A percentile compares a stretch with the other conserved stretches of the same genome.
phyloP scores from a whole-genome alignment of 2,113 vertebrate genomes.

The Oreotrochilus melanogaster region DNA sequence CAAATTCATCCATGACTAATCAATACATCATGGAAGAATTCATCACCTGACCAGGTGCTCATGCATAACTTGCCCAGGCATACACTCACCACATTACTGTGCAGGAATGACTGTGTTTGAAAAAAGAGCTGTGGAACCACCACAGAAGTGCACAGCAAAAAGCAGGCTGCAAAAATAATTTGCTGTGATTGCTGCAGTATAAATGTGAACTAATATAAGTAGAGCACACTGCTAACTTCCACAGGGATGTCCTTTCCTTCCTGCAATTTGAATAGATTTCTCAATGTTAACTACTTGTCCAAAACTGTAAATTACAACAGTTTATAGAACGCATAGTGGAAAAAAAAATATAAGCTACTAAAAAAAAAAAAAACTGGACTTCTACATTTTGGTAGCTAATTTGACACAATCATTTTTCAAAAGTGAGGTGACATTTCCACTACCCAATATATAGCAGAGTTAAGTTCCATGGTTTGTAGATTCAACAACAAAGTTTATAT shows the following conservation, averaged over 20 bases:
- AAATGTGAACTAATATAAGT: background rate
- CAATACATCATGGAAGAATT: background rate
- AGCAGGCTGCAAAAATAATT: background rate
- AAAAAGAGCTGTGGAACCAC: background rate
- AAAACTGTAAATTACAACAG: background rate
- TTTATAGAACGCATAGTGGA: background rate
- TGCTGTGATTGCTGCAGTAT: background rate
- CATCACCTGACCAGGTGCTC: background rate
- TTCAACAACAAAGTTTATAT: background rate
- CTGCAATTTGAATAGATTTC: background rate
- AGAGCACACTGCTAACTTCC: background rate
- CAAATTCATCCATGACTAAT: background rate
- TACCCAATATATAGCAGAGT: background rate
- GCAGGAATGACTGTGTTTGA: background rate
- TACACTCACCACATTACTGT: rapidly evolving
- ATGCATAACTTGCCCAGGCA: background rate
- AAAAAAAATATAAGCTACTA: background rate
- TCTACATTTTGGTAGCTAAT: background rate
- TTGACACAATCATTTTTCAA: background rate
- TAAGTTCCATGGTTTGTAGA: background rate
- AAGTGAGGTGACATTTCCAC: background rate
- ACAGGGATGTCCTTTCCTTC: background rate
- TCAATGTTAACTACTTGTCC: background rate
- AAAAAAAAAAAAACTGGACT: background rate
- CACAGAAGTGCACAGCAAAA: background rate